A percentile compares a stretch with the other conserved stretches of the same genome.
Evolutionary conservation across 2,797 vertebrate species (phyloP).

Genomic region (Onychomys torridus): DNA sequence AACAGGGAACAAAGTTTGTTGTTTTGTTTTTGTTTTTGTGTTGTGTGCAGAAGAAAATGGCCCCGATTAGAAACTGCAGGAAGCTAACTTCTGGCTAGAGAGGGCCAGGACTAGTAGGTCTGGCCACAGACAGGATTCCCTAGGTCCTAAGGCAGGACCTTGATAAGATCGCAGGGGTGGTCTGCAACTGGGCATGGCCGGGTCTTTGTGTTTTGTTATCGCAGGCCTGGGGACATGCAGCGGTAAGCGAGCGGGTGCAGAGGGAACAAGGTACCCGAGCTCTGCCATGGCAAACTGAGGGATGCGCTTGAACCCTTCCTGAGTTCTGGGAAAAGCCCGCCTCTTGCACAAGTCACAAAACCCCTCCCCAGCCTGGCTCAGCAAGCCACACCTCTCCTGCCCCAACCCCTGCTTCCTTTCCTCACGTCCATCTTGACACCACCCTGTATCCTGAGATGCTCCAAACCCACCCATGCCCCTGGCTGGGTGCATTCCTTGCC

Average conservation of each 20-base stretch:
- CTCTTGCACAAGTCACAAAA: not conserved
- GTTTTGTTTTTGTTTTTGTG: conserved; percentile 67
- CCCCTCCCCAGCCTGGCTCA: not conserved
- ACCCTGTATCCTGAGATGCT: not conserved
- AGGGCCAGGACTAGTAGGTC: not conserved
- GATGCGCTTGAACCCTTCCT: not conserved
- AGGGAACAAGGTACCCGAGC: not conserved
- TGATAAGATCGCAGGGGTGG: not conserved
- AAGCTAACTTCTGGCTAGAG: conserved; percentile 18
- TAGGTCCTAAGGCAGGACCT: not conserved
- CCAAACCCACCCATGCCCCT: not conserved
- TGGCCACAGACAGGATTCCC: not conserved
- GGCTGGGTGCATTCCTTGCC: not conserved
- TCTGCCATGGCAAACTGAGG: not conserved
- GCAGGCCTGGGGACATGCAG: not conserved
- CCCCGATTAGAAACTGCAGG: not conserved
- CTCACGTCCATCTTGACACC: not conserved
- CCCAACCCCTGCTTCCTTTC: not conserved
- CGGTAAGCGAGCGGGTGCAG: not conserved
- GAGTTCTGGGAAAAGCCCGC: not conserved
- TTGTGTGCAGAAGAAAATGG: conserved; percentile 48
- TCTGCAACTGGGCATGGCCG: not conserved
- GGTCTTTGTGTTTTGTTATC: not conserved
- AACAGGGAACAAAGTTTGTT: not conserved
- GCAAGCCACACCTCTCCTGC: not conserved